Base-by-base conservation (phyloP, 2,888 invertebrate species). In the Aspidiotus destructor region DNA sequence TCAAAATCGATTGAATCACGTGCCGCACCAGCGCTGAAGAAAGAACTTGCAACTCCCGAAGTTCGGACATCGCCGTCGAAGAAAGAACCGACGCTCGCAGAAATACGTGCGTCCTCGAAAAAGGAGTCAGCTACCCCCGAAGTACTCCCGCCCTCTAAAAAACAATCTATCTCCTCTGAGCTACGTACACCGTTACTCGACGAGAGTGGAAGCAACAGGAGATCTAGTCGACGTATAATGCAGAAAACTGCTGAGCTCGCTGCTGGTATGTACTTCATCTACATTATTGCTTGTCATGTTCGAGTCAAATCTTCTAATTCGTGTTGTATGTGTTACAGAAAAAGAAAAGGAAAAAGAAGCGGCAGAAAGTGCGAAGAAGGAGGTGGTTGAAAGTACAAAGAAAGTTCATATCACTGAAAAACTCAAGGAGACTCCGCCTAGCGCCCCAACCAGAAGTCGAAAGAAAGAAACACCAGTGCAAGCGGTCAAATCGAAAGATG, bases 321-420 rank as follows among this genome's bases (percentile, higher is more conserved):
- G 3, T 48, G 10, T 48, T 48, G 11, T n/a, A n/a, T 58, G 6
- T 58, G 55, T 58, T 58, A 8, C 40, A 58, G 58, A 28, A 58
- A 58, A 58, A 58, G 58, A 58, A 58, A 48, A 48, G n/a, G 48
- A 48, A 48, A 48, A 11, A n/a, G n/a, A 48, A 48, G 48, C 48
- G 6, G n/a, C 48, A n/a, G n/a, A 48, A 48, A n/a, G 11, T 6
- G 48, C 1, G 48, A n/a, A 48, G n/a, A 48, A 48, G 48, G 48
- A 48, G 48, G 10, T 6, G 48, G 28, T 5, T 3, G 28, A 28
- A 5, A 28, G 28, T 28, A 28, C 28, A 5, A 28, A 28, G 28
- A 28, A 28, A 28, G 28, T 28, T 28, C 1, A 28, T 28, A 5
- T 28, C 28, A 1, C 28, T 1, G 28, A 28, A 28, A 28, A 28